phyloP scores from a whole-genome alignment of 2,797 vertebrate species.

The Smutsia gigantea region DNA sequence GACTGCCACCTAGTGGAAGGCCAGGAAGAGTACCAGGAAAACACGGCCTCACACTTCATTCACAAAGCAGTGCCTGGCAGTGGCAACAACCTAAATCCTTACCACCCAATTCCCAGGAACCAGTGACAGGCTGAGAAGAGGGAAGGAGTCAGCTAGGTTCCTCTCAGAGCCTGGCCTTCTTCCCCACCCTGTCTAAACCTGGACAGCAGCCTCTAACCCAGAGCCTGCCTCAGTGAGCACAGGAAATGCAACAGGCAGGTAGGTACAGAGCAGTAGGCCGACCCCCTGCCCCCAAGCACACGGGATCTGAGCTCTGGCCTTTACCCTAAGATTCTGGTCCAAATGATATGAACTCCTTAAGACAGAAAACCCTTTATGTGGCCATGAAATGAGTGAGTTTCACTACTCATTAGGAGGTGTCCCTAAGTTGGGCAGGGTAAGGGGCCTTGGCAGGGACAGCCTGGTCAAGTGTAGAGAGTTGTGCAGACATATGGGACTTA shows the following conservation, averaged over 20 bases:
- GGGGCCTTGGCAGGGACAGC: too few species aligned
- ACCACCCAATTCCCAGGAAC: neutral
- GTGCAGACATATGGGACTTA: neutral
- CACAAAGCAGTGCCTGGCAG: neutral
- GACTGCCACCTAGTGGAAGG: slow-evolving; percentile 85
- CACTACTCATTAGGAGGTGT: neutral
- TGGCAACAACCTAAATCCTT: neutral
- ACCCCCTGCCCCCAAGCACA: neutral
- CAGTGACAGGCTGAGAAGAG: neutral
- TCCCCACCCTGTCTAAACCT: neutral
- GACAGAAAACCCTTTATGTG: neutral
- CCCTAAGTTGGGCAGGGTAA: neutral
- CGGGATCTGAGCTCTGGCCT: neutral
- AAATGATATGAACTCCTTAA: neutral
- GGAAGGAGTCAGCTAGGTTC: neutral
- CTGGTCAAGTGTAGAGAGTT: neutral
- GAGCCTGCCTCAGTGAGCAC: neutral
- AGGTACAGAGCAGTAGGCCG: neutral
- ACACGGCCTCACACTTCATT: neutral
- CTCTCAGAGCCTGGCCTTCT: neutral
- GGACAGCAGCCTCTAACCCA: neutral
- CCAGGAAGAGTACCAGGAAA: neutral
- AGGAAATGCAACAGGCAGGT: neutral
- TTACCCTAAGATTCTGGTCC: neutral
- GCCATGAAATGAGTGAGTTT: neutral